Evolutionary conservation across 2,888 invertebrate species (phyloP), one percentile per base, ranked within the genome.

Genomic region (Dolichopus griseipennis): DNA sequence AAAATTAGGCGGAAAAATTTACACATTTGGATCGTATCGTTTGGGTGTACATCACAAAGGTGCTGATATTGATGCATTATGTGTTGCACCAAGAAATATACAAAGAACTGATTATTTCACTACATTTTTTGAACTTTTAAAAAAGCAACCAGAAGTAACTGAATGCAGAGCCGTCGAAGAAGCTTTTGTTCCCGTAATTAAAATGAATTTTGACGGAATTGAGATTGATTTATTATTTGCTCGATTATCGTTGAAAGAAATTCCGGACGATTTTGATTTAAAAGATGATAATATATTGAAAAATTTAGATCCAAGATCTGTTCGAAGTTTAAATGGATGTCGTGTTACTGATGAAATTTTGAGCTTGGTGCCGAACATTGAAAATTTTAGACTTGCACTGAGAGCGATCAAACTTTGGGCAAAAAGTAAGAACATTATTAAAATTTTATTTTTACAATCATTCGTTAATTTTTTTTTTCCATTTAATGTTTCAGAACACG

Each of bases 191-290:
- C 99, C 99, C 4, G 96, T 99, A 10, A 97, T 99, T 73, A 99
- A 99, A 83, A 95, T 99, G 94, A 94, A 93, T 78, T 99, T 97
- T 81, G 94, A 96, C 84, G 95, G 94, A 41, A 97, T 99, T 73
- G 99, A 99, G 84, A 96, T 99, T 73, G 99, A 99, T 84, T 90
- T 99, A 88, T 83, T 98, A 71, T 99, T 99, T 84, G 97, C 99
- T 0, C 86, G 95, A 71, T 83, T 99, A 71, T 92, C 95, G 52
- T 85, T 96, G n/a, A 96, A 96, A 79, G 94, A 95, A 83, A 95
- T 98, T 79, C 93, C 97, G 18, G 95, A 97, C 83, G 77, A 83
- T 78, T 90, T 90, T 84, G 95, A 97, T 82, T 85, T 99, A 52
- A 86, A 90, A 72, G 97, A 97, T 78, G 95, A 96, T 77, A 88